Base-by-base conservation (phyloP, 2,888 invertebrate species). In the Drosophila lutescens region DNA sequence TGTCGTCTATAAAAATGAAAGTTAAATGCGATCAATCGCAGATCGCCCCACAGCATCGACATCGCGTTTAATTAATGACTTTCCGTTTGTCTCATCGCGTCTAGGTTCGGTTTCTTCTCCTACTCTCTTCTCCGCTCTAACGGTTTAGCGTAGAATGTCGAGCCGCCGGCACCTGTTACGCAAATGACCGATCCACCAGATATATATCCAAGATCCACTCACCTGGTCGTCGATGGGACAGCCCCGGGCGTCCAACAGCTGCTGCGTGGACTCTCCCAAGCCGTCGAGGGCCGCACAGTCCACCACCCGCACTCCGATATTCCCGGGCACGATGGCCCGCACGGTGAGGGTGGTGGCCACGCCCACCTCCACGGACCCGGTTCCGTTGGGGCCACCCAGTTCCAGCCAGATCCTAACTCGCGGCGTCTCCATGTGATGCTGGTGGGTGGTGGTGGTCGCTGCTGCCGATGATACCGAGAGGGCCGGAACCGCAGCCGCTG, bases 201-300 rank as follows among this genome's bases (percentile, higher is more conserved):
- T 47, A 32, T 32, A 47, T n/a, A 46, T 13, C 7, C 10, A 10
- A 9, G 17, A 32, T 9, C 17, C 58, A 78, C 85, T 88, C 76
- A 92, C 92, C 89, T 92, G 92, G 32, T 95, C 95, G 90, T 96
- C 96, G 51, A 96, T 93, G 4, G 96, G 95, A 89, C 96, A 96
- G 74, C 96, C 96, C 38, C 94, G 93, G 67, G 95, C 95, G 90
- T 96, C 96, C 9, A 96, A 92, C 20, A 96, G 93, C 73, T 95
- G 95, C 89, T 96, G 96, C 2, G 95, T 95, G 3, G 95, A 94
- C 80, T 96, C 95, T 0, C 95, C 95, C 3, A 96, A 92, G 9
- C 96, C 96, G 86, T 97, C 96, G 83, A 96, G 95, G 0, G 96
- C 96, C 4, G 95, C 92, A 91, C 97, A 97, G 88, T 96, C 95